These are phyloP conservation scores for Pachypanchax playfairii DNA, from an alignment of 2,113 vertebrate species.

Conservation along the genomic window DNA sequence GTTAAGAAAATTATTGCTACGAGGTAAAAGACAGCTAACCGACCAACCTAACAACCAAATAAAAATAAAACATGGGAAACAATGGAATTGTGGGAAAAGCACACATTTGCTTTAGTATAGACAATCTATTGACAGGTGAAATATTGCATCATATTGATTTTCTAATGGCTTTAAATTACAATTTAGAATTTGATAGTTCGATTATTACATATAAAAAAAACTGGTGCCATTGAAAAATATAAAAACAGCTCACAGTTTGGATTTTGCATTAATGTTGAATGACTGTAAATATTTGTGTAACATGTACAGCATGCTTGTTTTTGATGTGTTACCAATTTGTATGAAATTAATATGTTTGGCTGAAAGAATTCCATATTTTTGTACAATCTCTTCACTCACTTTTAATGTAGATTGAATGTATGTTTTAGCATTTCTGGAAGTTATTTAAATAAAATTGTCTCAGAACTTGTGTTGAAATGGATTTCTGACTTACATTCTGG, in stretches of 20 bases:
- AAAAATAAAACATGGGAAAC: too few relatives aligned
- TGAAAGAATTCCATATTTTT: constrained; percentile 70
- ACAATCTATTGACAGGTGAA: background rate
- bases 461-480: background rate
- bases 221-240: background rate
- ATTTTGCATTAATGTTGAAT: constrained; percentile 75
- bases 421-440: constrained; percentile 27
- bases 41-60: too few relatives aligned
- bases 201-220: constrained; percentile 1
- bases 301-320: constrained; percentile 70
- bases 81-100: too few relatives aligned
- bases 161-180: background rate
- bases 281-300: constrained; percentile 80
- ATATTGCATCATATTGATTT: background rate
- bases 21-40: too few relatives aligned
- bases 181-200: too few relatives aligned
- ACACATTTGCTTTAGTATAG: too few relatives aligned
- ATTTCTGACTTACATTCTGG: background rate
- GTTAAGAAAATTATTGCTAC: too few relatives aligned
- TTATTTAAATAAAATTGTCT: constrained; percentile 76
- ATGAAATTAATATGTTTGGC: constrained; percentile 38
- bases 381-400: constrained; percentile 60
- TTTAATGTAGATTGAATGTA: constrained; percentile 50
- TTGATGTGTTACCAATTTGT: constrained; percentile 35
- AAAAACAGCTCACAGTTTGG: constrained; percentile 5